Evolutionary conservation across 1,140 invertebrate genomes (phyloP), one percentile per base, ranked within the genome.

Genomic region (Papilio helenus): DNA sequence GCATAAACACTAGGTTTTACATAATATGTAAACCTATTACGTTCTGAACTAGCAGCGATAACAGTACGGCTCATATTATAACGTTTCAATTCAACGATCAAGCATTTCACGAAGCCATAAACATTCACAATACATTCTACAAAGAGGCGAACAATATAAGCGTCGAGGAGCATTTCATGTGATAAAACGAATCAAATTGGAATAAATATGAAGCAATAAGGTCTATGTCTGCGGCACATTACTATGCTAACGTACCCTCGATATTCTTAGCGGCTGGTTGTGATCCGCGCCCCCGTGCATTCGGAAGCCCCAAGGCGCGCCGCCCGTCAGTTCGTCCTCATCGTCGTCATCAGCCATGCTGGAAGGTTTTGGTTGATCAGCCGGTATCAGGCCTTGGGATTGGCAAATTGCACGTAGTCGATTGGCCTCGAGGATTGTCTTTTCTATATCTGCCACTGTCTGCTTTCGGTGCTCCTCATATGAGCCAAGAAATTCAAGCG

Each of bases 231-330:
- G 34, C 71, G 61, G 61, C 23, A 68, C 61, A 68, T 68, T 68
- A 65, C 4, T 44, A 72, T 39, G 65, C 77, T 71, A 79, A 96
- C 97, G 96, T 94, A 98, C 97, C 96, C 97, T 96, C 29, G 97
- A 97, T 90, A 98, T 97, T 86, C 96, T 95, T 18, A 98, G 94
- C 61, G 97, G 97, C 89, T 97, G 96, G 90, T 96, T 96, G 71
- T 96, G 95, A 92, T 98, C 97, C 76, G 93, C 95, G 71, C 97
- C 97, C 73, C 97, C 97, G 90, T 97, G 97, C 96, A 98, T 97
- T 74, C 97, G 96, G 94, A 98, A 98, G 84, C 98, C 98, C 98
- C 98, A 98, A 79, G 98, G 98, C 87, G 97, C 96, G 72, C 97
- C 97, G 83, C 97, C 98, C 86, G 96, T 96, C 82, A 98, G 95